Evolutionary conservation across 2,888 invertebrate species (phyloP).

Genomic region (Aradus depressus): DNA sequence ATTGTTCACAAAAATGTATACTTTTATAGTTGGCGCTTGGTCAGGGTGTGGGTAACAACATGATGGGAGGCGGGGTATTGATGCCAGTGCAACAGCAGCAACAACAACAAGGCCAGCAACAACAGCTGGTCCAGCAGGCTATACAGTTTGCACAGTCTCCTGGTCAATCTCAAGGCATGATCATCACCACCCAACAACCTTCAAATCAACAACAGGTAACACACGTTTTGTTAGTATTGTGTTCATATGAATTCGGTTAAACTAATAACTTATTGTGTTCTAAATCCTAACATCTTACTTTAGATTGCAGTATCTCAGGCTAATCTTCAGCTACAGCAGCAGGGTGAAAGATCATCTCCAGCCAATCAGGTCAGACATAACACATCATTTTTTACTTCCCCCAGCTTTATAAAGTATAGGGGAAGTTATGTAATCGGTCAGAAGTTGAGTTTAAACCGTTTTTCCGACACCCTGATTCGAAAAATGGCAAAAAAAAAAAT

Average conservation of each 20-base stretch:
- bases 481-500: background rate
- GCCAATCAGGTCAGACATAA: background rate
- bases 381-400: background rate
- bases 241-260: background rate
- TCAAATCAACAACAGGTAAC: background rate
- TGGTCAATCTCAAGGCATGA: conserved; percentile 23
- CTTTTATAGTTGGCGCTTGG: conserved; percentile 14
- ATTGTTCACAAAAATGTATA: no score
- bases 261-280: background rate
- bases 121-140: conserved; percentile 5
- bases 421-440: no score
- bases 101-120: conserved; percentile 7
- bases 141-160: conserved; percentile 23
- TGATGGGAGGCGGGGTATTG: conserved; percentile 21
- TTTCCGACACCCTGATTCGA: background rate
- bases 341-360: conserved; percentile 2
- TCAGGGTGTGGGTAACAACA: conserved; percentile 8
- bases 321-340: conserved; percentile 19
- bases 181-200: conserved; percentile 16
- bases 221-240: background rate
- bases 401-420: no score
- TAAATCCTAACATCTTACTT: background rate
- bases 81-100: conserved; percentile 20
- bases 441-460: no score
- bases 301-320: conserved; percentile 16